Conservation (phyloP, 2,113 vertebrate genomes). For the Entelurus aequoreus region DNA sequence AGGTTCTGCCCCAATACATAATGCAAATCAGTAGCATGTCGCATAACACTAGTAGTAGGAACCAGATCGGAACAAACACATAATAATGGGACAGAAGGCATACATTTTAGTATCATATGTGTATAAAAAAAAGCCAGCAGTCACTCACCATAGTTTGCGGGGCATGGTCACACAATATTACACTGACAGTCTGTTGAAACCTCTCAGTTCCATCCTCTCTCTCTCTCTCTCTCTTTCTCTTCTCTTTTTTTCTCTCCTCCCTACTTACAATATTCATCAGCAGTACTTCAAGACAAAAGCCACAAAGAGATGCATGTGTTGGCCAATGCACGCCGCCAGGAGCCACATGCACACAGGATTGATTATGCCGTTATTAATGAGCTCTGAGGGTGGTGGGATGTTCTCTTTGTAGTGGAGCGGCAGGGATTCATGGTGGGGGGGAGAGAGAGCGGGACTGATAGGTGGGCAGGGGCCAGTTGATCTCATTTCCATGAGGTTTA, state of each 20-base stretch:
- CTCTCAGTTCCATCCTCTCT: slow-evolving; percentile 12
- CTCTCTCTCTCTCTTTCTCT: slow-evolving; percentile 28
- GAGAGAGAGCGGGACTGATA: slow-evolving; percentile 6
- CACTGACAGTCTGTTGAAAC: slow-evolving; percentile 26
- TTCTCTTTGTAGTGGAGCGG: slow-evolving; percentile 36
- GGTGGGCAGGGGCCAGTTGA: not conserved
- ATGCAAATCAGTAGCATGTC: too few species aligned
- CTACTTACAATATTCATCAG: slow-evolving; percentile 47
- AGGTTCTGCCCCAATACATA: too few species aligned
- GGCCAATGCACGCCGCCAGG: slow-evolving; percentile 3
- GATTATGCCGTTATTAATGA: slow-evolving; percentile 60
- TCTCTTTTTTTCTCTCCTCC: slow-evolving; percentile 19
- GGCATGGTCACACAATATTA: slow-evolving; percentile 47
- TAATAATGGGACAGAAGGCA: not conserved
- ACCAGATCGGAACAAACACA: not conserved
- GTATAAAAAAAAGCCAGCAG: not conserved
- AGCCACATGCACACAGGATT: slow-evolving; percentile 16
- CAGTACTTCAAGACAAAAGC: slow-evolving; percentile 54
- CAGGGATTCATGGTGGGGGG: slow-evolving; percentile 24
- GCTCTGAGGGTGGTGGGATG: slow-evolving; percentile 25
- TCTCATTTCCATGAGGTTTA: not conserved
- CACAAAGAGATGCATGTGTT: slow-evolving; percentile 47
- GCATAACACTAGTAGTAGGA: too few species aligned
- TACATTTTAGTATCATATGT: too few species aligned
- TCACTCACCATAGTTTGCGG: slow-evolving; percentile 64